Percentiles rank a stretch among this genome's conserved stretches.
These are phyloP conservation scores for Drosophila paramelanica DNA, from an alignment of 2,888 invertebrate genomes.

Conservation along the genomic window DNA sequence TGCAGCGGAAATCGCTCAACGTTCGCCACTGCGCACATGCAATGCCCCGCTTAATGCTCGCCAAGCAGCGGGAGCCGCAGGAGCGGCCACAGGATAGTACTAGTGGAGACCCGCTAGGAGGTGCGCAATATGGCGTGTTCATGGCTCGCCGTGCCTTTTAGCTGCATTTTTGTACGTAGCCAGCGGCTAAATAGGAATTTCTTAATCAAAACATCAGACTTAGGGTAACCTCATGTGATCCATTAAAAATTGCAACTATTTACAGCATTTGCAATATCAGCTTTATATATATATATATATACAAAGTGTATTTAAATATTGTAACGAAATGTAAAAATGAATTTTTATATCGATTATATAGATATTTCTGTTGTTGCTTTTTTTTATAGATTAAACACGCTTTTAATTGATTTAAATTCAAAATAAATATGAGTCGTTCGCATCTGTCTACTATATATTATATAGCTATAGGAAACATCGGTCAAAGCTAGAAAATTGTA, in stretches of 20 bases:
- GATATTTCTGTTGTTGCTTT: no score
- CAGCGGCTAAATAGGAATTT: slow-evolving; percentile 14
- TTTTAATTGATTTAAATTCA: no score
- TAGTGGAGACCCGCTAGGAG: not conserved
- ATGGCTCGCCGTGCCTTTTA: slow-evolving; percentile 1
- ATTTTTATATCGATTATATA: no score
- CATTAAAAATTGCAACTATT: slow-evolving; percentile 1
- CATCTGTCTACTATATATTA: no score
- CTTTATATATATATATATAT: no score
- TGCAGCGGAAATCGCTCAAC: slow-evolving; percentile 69
- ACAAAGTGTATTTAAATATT: no score
- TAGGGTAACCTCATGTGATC: not conserved
- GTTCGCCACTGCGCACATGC: slow-evolving; percentile 58
- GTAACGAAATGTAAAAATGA: no score
- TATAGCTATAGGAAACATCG: no score
- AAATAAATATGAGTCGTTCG: no score
- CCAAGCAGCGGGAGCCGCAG: not conserved
- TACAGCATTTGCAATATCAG: not conserved
- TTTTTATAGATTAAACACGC: no score
- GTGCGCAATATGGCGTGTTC: slow-evolving; percentile 13
- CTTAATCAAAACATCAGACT: slow-evolving; percentile 22
- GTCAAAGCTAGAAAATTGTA: no score
- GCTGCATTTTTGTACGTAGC: slow-evolving; percentile 13
- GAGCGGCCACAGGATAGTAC: not conserved
- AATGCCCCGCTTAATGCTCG: slow-evolving; percentile 52